Evolutionary conservation across 2,113 vertebrate genomes (phyloP).

Genomic region (Oriolus oriolus): DNA sequence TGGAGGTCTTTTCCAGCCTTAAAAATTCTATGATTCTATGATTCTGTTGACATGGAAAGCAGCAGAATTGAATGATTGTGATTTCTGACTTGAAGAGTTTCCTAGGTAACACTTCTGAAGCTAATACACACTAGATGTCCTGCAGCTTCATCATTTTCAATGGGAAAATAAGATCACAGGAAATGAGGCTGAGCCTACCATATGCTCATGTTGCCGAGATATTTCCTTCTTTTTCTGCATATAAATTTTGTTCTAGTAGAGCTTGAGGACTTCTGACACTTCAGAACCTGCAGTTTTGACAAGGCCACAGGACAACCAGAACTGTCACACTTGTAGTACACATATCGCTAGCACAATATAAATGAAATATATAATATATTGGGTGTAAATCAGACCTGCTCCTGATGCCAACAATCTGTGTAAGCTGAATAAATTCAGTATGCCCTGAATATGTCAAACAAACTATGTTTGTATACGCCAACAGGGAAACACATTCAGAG

Average conservation of each 20-base stretch:
- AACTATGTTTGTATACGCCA: background rate
- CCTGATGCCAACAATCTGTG: background rate
- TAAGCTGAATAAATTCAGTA: background rate
- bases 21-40: background rate
- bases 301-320: constrained; percentile 3
- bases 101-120: background rate
- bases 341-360: background rate
- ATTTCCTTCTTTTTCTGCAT: background rate
- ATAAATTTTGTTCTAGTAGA: background rate
- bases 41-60: background rate
- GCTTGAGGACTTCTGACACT: background rate
- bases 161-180: background rate
- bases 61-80: background rate
- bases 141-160: background rate
- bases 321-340: background rate
- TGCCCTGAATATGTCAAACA: constrained; percentile 37
- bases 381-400: background rate
- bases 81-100: background rate
- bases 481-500: background rate
- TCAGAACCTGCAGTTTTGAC: background rate
- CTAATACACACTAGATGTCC: background rate
- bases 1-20: background rate
- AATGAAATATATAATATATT: background rate
- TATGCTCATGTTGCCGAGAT: background rate
- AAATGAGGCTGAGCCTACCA: background rate